Conservation (phyloP, 2,888 invertebrate genomes). For the Eurytoma adleriae region DNA sequence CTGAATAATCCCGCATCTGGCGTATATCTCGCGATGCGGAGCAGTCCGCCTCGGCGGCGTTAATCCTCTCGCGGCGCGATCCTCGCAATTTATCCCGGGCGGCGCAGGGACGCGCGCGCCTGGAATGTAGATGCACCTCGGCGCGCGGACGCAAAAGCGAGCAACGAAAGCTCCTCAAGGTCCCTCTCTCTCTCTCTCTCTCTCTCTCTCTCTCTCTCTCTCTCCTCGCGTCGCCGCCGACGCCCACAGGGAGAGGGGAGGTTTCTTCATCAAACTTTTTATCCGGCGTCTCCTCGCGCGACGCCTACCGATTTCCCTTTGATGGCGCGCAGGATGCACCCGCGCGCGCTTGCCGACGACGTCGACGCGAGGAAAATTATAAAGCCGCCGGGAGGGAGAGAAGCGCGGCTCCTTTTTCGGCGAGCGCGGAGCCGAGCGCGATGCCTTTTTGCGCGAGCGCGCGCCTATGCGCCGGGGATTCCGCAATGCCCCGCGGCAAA, state of each 20-base stretch:
- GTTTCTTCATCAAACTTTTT: slow-evolving; percentile 42
- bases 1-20: too few species aligned
- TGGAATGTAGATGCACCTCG: not conserved
- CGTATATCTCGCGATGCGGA: not conserved
- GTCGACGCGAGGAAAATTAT: slow-evolving; percentile 23
- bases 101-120: not conserved
- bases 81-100: slow-evolving; percentile 1
- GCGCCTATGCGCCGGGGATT: not conserved
- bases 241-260: slow-evolving; percentile 24
- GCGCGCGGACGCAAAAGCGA: not conserved
- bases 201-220: not conserved
- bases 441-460: not conserved
- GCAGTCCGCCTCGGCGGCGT: not conserved
- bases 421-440: too few species aligned
- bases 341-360: not conserved
- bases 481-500: not conserved
- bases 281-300: not conserved
- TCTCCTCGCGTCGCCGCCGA: not conserved
- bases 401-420: slow-evolving; percentile 20
- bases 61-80: not conserved
- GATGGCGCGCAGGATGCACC: slow-evolving; percentile 25
- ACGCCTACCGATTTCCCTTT: slow-evolving; percentile 37
- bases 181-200: not conserved
- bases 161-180: slow-evolving; percentile 11
- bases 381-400: not conserved